phyloP scores from a whole-genome alignment of 2,797 vertebrate genomes.

The Lepus townsendii region DNA sequence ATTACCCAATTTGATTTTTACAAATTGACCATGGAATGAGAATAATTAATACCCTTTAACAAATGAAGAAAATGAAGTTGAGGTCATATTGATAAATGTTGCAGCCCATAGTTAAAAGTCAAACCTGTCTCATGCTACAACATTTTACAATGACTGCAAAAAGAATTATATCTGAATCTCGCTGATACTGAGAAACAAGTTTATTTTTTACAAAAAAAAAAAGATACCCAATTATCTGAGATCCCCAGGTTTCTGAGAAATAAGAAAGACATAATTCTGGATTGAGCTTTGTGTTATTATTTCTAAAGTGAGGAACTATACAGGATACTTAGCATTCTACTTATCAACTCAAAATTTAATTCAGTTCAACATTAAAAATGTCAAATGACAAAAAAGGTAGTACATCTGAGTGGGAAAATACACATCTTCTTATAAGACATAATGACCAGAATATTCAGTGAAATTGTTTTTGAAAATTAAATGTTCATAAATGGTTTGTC shows the following conservation, averaged over 20 bases:
- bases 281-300: not conserved
- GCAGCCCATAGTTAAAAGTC: not conserved
- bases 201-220: conserved; percentile 14
- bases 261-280: not conserved
- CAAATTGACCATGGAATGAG: not conserved
- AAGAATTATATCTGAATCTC: not conserved
- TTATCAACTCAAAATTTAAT: conserved; percentile 18
- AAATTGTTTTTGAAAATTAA: conserved; percentile 24
- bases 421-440: not conserved
- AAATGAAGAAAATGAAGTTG: not conserved
- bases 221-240: not conserved
- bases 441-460: not conserved
- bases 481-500: not conserved
- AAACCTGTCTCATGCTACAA: not conserved
- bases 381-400: conserved; percentile 20
- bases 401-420: not conserved
- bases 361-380: conserved; percentile 28
- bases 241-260: not conserved
- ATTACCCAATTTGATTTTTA: not conserved
- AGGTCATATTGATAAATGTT: not conserved
- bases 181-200: not conserved
- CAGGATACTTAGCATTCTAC: not conserved
- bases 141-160: not conserved
- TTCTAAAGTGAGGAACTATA: not conserved
- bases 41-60: not conserved